Conservation (phyloP, 2,113 vertebrate species). For the Hydropotes inermis region DNA sequence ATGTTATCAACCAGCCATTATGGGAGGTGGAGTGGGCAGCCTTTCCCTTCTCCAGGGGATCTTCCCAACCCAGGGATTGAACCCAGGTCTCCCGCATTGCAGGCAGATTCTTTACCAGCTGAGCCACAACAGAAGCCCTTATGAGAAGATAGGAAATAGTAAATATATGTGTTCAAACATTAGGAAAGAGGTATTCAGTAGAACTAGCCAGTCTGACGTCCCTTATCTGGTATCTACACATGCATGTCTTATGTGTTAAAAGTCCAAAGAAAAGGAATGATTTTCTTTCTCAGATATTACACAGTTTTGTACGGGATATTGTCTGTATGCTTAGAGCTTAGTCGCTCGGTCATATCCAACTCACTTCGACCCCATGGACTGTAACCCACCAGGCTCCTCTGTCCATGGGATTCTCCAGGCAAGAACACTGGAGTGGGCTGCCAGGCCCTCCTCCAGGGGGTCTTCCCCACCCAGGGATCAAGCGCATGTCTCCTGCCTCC, state of each 20-base stretch:
- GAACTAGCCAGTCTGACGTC: background rate
- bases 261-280: background rate
- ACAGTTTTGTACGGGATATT: background rate
- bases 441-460: background rate
- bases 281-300: background rate
- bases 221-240: background rate
- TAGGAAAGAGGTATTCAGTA: too few species aligned
- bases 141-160: background rate
- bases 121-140: background rate
- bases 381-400: background rate
- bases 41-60: background rate
- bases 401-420: background rate
- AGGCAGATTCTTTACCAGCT: background rate
- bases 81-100: fast-evolving
- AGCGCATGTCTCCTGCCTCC: background rate
- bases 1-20: background rate
- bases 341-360: background rate
- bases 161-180: background rate
- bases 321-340: background rate
- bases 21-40: background rate
- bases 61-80: background rate
- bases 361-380: background rate
- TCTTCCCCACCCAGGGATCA: background rate
- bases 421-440: background rate
- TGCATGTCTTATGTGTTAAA: background rate